Evolutionary conservation across 2,888 invertebrate genomes (phyloP).

Genomic region (Rotaria macrura): DNA sequence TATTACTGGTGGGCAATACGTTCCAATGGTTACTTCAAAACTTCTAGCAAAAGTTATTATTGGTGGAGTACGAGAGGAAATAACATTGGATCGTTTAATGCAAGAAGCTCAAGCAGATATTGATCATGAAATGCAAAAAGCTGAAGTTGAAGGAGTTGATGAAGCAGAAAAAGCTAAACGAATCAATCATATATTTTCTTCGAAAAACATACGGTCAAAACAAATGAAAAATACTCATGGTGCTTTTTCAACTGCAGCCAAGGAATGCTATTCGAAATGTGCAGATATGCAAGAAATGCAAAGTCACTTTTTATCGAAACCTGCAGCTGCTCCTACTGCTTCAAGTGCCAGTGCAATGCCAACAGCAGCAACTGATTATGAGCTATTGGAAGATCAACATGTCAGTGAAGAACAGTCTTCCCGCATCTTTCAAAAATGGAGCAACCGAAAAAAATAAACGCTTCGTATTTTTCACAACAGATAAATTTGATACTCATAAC

Average conservation of each 20-base stretch:
- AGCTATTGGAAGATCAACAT: neutral
- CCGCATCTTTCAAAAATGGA: constrained; percentile 17
- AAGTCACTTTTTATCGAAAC: neutral
- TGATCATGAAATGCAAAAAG: constrained; percentile 36
- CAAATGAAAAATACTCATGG: neutral
- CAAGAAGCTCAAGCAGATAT: constrained; percentile 38
- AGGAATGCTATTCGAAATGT: neutral
- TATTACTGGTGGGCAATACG: constrained; percentile 44
- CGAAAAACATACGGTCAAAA: neutral
- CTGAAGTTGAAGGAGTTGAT: constrained; percentile 14
- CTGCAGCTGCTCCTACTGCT: neutral
- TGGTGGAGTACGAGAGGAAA: constrained; percentile 43
- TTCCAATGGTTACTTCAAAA: constrained; percentile 40
- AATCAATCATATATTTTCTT: constrained; percentile 20
- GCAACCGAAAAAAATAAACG: neutral
- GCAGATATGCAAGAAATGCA: neutral
- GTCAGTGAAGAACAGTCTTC: constrained; percentile 21
- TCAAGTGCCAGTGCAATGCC: neutral
- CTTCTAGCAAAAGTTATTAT: constrained; percentile 41
- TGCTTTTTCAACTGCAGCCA: neutral
- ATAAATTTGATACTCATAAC: too few species aligned
- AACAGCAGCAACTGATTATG: neutral
- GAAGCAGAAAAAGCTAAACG: neutral
- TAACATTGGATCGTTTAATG: constrained; percentile 42
- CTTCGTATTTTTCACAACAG: neutral